A percentile compares a stretch with the other conserved stretches of the same genome.
These are phyloP conservation scores for Coleophora flavipennella DNA, from an alignment of 2,888 invertebrate genomes.

Conservation along the genomic window DNA sequence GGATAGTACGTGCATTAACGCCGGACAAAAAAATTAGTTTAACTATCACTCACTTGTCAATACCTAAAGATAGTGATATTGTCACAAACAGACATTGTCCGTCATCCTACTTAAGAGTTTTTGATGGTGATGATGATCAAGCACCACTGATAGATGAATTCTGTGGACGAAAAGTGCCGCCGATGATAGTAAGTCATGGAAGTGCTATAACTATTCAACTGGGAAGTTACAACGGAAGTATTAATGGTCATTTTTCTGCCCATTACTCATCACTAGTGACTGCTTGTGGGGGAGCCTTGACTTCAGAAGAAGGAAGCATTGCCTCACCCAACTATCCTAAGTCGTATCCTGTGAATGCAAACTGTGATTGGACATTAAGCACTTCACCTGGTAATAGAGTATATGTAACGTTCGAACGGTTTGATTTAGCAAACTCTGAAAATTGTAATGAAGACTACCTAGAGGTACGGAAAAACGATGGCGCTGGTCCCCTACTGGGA, in stretches of 20 bases:
- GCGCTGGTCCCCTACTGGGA: slow-evolving; percentile 75
- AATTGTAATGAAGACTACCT: slow-evolving; percentile 89
- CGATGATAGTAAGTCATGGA: slow-evolving; percentile 79
- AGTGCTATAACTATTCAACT: slow-evolving; percentile 71
- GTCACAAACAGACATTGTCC: slow-evolving; percentile 39
- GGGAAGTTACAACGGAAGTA: slow-evolving; percentile 36
- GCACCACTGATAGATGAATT: slow-evolving; percentile 78
- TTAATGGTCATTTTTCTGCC: slow-evolving; percentile 45
- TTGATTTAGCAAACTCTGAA: slow-evolving; percentile 80
- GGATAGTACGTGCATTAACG: slow-evolving; percentile 75
- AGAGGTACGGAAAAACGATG: slow-evolving; percentile 81
- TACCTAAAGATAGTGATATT: slow-evolving; percentile 33
- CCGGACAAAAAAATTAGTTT: slow-evolving; percentile 77
- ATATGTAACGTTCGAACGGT: slow-evolving; percentile 75
- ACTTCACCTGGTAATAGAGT: slow-evolving; percentile 78
- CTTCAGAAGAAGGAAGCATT: slow-evolving; percentile 80
- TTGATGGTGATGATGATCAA: slow-evolving; percentile 77
- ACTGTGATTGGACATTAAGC: slow-evolving; percentile 80
- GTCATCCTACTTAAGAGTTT: slow-evolving; percentile 65
- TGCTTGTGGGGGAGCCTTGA: slow-evolving; percentile 88
- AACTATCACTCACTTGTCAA: slow-evolving; percentile 75
- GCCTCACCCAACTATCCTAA: slow-evolving; percentile 90
- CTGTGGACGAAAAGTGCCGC: slow-evolving; percentile 76
- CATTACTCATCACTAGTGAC: slow-evolving; percentile 56
- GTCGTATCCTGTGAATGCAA: slow-evolving; percentile 76